Base-by-base conservation (phyloP, 2,888 invertebrate genomes). In the Sphaerophoria taeniata region DNA sequence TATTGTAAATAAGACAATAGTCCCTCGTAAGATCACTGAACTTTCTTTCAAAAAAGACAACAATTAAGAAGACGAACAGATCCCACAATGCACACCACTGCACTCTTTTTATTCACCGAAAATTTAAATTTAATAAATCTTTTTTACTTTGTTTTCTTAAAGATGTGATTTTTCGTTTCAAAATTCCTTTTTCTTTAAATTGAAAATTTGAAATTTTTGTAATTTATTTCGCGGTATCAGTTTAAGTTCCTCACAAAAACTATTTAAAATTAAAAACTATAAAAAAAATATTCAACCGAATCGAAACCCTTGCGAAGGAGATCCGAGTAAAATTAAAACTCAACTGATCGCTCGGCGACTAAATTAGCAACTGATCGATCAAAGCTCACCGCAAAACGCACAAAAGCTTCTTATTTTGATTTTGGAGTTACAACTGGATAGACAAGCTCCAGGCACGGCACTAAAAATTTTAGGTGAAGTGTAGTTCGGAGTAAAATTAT, bases 331-430 rank as follows among this genome's bases (percentile, higher is more conserved):
- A 43, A 58, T 72, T 58, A 53, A 55, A 56, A 85, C 72, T 65
- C 69, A 85, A 85, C 85, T 81, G 85, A 81, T 76, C 85, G 58
- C 72, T 80, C 71, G 81, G 81, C 85, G 80, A 85, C 85, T 85
- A 81, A 85, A 85, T 85, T 85, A 85, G 85, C 85, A 81, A 85
- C 85, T 85, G 85, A 85, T 85, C 76, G 61, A 85, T 85, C 67
- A 85, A 81, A 85, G 85, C 85, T 85, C 81, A 53, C 36, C 53
- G 76, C 51, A 36, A 51, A 73, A 63, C 80, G 76, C 81, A 85
- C 56, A 73, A 80, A 85, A 85, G 85, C 85, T 85, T 77, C 58
- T 49, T 11, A 71, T 33, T 65, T 16, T 33, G 33, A 47, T 65
- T 34, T 34, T 2, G 36, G 67, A 36, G 12, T 47, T 33, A 45